Conservation (phyloP, 2,113 vertebrate genomes). For the Blennius ocellaris region DNA sequence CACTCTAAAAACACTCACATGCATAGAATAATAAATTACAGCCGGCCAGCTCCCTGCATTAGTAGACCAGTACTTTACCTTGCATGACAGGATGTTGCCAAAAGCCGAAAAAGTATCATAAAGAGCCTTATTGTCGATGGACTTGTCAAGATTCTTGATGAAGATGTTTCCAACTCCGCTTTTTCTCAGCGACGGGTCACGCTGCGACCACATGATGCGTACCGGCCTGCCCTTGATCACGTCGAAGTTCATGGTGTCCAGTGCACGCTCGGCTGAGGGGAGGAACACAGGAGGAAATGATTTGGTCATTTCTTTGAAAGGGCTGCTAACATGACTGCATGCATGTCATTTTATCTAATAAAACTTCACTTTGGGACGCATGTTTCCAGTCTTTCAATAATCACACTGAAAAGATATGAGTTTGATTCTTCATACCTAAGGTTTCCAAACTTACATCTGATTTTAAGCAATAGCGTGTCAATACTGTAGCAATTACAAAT, state of each 20-base stretch:
- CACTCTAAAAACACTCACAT: conserved; percentile 10
- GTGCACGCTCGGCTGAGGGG: conserved; percentile 91
- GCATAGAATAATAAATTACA: conserved; percentile 1
- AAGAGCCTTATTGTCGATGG: conserved; percentile 98
- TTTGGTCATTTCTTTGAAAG: too few species aligned
- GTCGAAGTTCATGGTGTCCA: conserved; percentile 99
- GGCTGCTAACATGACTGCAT: too few species aligned
- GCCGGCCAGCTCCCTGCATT: not conserved
- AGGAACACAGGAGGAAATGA: not conserved
- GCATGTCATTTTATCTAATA: too few species aligned
- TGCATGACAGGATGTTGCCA: conserved; percentile 98
- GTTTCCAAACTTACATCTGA: too few species aligned
- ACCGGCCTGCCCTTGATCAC: conserved; percentile 98
- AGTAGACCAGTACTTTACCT: conserved; percentile 82
- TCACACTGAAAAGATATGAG: too few species aligned
- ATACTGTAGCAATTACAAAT: too few species aligned
- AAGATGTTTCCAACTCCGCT: conserved; percentile 99
- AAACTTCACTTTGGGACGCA: too few species aligned
- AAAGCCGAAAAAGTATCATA: conserved; percentile 99
- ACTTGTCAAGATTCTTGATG: conserved; percentile 99
- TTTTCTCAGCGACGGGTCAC: conserved; percentile 97
- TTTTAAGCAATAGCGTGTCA: too few species aligned
- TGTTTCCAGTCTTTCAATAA: too few species aligned
- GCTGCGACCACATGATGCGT: conserved; percentile 99
- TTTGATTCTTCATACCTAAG: too few species aligned